Evolutionary conservation across 2,113 vertebrate species (phyloP).

Genomic region (Oryctolagus cuniculus): mOryCun1.1 NC_091449.1:64287001-64287500

Average conservation of each 20-base stretch:
- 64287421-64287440: background rate
- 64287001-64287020: background rate
- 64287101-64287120: background rate
- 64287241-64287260: too few relatives aligned
- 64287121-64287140: background rate
- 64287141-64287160: background rate
- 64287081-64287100: background rate
- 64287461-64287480: background rate
- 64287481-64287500: background rate
- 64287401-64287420: background rate
- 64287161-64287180: background rate
- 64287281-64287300: background rate
- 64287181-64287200: background rate
- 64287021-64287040: background rate
- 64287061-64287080: background rate
- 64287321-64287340: background rate
- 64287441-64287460: background rate
- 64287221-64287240: background rate
- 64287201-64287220: background rate
- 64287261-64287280: background rate
- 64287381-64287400: background rate
- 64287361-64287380: background rate
- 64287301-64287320: background rate
- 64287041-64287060: background rate
- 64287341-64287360: background rate